Evolutionary conservation across 2,888 invertebrate species (phyloP).

Genomic region (Lucinisca nassula): DNA sequence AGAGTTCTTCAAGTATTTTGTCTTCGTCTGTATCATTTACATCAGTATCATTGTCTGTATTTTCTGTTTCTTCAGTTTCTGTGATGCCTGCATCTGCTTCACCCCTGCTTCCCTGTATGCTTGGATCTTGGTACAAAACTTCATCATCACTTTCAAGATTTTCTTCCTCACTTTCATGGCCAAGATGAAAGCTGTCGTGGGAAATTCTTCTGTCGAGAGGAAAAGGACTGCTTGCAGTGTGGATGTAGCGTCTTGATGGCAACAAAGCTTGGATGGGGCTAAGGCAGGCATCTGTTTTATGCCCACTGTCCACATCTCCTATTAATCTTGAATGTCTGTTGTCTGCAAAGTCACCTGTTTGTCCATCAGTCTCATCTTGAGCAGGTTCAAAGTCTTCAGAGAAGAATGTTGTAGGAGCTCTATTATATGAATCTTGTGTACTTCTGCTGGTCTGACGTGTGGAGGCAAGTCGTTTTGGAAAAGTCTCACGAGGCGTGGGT

Average conservation of each 20-base stretch:
- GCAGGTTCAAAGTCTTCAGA: not conserved
- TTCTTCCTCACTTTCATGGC: constrained; percentile 8
- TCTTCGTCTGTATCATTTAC: not conserved
- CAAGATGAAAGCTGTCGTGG: not conserved
- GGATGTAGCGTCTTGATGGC: not conserved
- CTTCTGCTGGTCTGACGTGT: not conserved
- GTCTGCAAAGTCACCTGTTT: not conserved
- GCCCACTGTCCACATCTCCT: not conserved
- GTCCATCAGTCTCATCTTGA: not conserved
- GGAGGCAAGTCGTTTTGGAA: not conserved
- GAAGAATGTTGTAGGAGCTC: not conserved
- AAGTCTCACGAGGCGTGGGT: not conserved
- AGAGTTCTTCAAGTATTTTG: not conserved
- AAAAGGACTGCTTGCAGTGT: constrained; percentile 3
- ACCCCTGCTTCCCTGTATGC: not conserved
- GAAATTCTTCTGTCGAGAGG: not conserved
- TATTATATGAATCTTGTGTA: not conserved
- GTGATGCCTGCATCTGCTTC: not conserved
- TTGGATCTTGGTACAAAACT: not conserved
- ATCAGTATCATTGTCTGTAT: not conserved
- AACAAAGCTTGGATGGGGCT: not conserved
- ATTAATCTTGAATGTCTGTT: not conserved
- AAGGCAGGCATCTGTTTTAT: not conserved
- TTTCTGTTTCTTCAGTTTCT: not conserved
- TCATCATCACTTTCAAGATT: not conserved